Evolutionary conservation across 2,113 vertebrate genomes (phyloP).

Genomic region (Plectropomus leopardus): DNA sequence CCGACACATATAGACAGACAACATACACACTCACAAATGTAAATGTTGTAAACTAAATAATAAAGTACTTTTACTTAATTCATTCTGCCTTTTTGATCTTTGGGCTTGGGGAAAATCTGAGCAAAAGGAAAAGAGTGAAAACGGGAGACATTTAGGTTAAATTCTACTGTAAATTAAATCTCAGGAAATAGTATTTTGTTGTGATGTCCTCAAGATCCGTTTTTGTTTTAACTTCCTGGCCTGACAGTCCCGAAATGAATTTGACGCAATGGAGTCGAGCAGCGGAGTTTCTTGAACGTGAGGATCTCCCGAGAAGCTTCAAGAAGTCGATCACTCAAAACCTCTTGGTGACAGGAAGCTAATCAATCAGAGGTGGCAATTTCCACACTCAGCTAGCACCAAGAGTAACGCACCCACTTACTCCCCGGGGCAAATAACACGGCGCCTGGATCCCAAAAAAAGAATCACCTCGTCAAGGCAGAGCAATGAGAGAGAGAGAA

Average conservation of each 20-base stretch:
- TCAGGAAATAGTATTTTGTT: neutral
- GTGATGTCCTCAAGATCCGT: neutral
- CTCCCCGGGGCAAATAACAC: constrained; percentile 33
- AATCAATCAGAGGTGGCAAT: constrained; percentile 79
- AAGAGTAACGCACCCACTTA: constrained; percentile 58
- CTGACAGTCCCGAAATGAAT: constrained; percentile 7
- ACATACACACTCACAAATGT: no score
- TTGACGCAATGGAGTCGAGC: neutral
- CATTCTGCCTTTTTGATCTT: no score
- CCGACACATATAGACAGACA: no score
- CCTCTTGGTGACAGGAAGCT: constrained; percentile 77
- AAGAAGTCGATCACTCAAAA: constrained; percentile 67
- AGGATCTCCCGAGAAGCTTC: constrained; percentile 31
- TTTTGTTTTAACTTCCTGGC: neutral
- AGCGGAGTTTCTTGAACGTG: neutral
- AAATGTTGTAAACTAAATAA: no score
- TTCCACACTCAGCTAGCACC: constrained; percentile 72
- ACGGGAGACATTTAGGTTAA: neutral
- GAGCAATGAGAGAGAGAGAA: constrained; percentile 49
- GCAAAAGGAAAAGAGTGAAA: neutral
- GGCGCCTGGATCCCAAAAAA: constrained; percentile 39
- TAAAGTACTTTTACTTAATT: no score
- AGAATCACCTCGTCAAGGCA: constrained; percentile 47
- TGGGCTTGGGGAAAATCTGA: no score
- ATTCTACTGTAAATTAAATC: neutral